phyloP scores from a whole-genome alignment of 2,113 vertebrate species.

The Pseudopodoces humilis region DNA sequence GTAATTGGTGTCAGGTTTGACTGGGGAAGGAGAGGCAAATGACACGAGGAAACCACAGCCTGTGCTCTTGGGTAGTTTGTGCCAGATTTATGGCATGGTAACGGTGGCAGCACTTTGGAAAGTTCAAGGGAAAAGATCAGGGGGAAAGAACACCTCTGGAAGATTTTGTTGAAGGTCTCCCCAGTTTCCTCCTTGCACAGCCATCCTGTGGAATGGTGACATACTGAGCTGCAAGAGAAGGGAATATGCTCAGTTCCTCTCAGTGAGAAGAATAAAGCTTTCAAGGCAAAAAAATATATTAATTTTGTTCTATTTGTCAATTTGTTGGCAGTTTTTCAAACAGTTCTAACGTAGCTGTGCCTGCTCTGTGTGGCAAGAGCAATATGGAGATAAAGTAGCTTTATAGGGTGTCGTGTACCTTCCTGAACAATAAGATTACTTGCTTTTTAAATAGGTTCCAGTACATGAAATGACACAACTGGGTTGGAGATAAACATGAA shows the following conservation, averaged over 20 bases:
- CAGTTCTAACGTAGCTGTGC: background rate
- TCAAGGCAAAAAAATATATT: background rate
- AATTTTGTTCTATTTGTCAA: background rate
- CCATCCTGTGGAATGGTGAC: background rate
- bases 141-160: background rate
- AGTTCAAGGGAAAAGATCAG: background rate
- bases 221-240: background rate
- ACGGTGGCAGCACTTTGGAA: background rate
- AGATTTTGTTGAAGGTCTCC: background rate
- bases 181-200: background rate
- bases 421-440: background rate
- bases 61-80: background rate
- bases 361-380: background rate
- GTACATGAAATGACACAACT: background rate
- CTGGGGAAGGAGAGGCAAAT: background rate
- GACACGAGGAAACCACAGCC: rapidly evolving
- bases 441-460: background rate
- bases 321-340: background rate
- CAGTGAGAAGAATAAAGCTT: background rate
- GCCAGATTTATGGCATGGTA: background rate
- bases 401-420: background rate
- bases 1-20: background rate
- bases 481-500: background rate
- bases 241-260: background rate
- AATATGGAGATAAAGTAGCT: background rate